A percentile compares a stretch with the other conserved stretches of the same genome.
phyloP scores from a whole-genome alignment of 1,140 invertebrate genomes.

The Tetramorium simillimum region DNA sequence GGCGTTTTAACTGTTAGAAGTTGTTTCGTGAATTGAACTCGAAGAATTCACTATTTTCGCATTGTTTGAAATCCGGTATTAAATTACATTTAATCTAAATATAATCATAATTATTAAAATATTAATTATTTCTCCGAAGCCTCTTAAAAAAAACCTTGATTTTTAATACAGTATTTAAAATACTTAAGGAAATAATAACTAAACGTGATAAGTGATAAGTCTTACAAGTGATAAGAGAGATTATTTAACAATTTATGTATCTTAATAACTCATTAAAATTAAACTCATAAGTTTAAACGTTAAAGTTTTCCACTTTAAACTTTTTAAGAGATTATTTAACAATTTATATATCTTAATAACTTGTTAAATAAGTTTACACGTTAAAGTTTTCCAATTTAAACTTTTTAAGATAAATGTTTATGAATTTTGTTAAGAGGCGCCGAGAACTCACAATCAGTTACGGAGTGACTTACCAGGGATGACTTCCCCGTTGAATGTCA shows the following conservation, averaged over 20 bases:
- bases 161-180: background rate
- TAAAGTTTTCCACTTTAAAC: background rate
- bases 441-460: background rate
- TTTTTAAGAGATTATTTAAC: background rate
- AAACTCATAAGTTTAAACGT: too few relatives aligned
- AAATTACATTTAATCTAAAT: background rate
- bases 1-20: background rate
- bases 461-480: slow-evolving; percentile 92
- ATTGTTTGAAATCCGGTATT: background rate
- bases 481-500: slow-evolving; percentile 97
- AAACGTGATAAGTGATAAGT: background rate
- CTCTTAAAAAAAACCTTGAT: background rate
- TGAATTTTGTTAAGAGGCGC: background rate
- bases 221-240: background rate
- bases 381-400: background rate
- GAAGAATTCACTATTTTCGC: background rate
- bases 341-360: background rate
- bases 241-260: background rate
- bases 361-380: background rate
- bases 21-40: too few relatives aligned
- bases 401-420: background rate
- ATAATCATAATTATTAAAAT: background rate
- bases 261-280: background rate
- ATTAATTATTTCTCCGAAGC: background rate
- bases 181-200: background rate